Percentiles rank a stretch among this genome's conserved stretches.
These are phyloP conservation scores for Notodonta ziczac DNA, from an alignment of 2,888 invertebrate species.

Conservation along the genomic window DNA sequence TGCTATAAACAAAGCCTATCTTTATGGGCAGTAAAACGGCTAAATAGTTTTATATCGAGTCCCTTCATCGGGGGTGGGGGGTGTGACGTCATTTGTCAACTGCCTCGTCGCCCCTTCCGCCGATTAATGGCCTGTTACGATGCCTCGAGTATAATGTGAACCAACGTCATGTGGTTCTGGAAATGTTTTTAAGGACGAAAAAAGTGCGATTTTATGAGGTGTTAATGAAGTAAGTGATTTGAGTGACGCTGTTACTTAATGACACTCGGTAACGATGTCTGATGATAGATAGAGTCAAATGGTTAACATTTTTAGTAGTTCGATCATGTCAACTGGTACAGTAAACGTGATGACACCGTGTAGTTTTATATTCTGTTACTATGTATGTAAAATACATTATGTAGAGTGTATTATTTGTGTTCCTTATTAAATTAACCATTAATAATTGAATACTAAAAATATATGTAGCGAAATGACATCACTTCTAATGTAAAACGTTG, in stretches of 20 bases:
- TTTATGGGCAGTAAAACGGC: slow-evolving; percentile 65
- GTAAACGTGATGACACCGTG: too few species aligned
- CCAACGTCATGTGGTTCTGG: slow-evolving; percentile 11
- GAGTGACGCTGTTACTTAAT: background rate
- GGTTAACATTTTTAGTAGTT: too few species aligned
- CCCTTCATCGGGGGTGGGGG: slow-evolving; percentile 18
- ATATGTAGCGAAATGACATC: too few species aligned
- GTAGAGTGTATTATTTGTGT: too few species aligned
- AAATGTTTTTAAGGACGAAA: slow-evolving; percentile 11
- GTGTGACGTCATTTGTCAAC: slow-evolving; percentile 62
- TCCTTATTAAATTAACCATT: too few species aligned
- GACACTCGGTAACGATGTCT: too few species aligned
- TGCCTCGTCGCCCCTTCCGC: slow-evolving; percentile 45
- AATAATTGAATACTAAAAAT: too few species aligned
- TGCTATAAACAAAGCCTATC: slow-evolving; percentile 43
- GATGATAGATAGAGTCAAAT: too few species aligned
- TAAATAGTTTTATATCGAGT: slow-evolving; percentile 68
- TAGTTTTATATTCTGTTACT: too few species aligned
- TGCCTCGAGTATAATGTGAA: slow-evolving; percentile 21
- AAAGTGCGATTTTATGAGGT: background rate
- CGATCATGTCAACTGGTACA: too few species aligned
- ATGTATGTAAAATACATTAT: too few species aligned
- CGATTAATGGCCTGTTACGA: slow-evolving; percentile 50
- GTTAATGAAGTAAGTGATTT: background rate
- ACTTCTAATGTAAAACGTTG: too few species aligned